Conservation (phyloP, 2,113 vertebrate genomes). For the Alligator mississippiensis region DNA sequence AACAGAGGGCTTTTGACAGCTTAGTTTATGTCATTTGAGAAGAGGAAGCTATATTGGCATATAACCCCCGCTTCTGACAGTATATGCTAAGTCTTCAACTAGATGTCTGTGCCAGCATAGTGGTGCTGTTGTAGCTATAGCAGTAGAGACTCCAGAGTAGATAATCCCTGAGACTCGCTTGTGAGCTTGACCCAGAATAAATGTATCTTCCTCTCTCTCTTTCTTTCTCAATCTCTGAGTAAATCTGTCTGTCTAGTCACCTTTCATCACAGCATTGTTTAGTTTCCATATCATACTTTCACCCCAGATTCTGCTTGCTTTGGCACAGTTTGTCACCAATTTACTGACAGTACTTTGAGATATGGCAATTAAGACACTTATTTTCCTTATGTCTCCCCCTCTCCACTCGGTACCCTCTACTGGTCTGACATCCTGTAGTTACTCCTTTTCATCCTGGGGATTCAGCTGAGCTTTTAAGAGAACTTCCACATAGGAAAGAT, state of each 20-base stretch:
- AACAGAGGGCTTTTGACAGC: too few relatives aligned
- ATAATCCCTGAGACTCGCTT: neutral
- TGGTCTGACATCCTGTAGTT: neutral
- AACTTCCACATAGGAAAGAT: neutral
- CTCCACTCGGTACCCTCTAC: neutral
- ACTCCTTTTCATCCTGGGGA: neutral
- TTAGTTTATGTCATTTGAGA: too few relatives aligned
- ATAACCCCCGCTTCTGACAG: too few relatives aligned
- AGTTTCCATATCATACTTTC: neutral
- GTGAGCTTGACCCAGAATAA: neutral
- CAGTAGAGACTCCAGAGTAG: too few relatives aligned
- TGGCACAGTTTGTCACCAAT: neutral
- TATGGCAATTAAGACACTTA: neutral
- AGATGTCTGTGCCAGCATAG: too few relatives aligned
- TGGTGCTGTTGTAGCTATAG: too few relatives aligned
- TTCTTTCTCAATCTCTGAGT: too few relatives aligned
- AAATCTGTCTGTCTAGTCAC: accelerated
- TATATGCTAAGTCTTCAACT: too few relatives aligned
- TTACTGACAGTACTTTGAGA: neutral
- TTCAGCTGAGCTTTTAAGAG: neutral
- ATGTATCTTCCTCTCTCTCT: neutral
- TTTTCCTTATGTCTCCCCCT: neutral
- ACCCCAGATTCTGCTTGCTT: neutral
- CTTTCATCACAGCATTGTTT: neutral
- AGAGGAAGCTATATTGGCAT: too few relatives aligned